Percentiles rank a stretch among this genome's conserved stretches.
Conservation (phyloP, 2,797 vertebrate genomes). For the Sternarchorhynchus goeldii region DNA sequence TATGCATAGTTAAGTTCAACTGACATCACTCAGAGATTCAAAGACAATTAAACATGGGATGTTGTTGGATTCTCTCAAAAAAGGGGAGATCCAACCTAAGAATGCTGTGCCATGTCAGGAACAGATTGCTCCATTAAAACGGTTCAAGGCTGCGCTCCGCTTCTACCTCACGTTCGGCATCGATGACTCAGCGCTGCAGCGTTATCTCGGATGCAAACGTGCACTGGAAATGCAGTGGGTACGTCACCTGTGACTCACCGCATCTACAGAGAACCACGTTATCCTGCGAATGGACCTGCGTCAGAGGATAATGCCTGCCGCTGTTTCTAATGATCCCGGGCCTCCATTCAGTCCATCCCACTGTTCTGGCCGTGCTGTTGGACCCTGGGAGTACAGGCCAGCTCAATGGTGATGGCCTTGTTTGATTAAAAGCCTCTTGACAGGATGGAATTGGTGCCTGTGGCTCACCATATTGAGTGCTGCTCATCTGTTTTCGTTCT, state of each 20-base stretch:
- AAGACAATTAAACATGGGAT: no score
- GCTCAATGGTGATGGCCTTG: slow-evolving; percentile 4
- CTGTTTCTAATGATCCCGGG: slow-evolving; percentile 26
- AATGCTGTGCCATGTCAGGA: no score
- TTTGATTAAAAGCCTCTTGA: slow-evolving; percentile 45
- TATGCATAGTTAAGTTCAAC: slow-evolving; percentile 41
- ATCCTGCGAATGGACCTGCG: not conserved
- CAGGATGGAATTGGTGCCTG: slow-evolving; percentile 30
- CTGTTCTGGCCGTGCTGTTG: no score
- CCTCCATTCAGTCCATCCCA: slow-evolving; percentile 16
- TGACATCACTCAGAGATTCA: slow-evolving; percentile 13
- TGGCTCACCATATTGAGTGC: slow-evolving; percentile 12
- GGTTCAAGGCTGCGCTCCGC: no score
- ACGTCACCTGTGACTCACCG: not conserved
- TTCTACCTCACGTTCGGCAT: no score
- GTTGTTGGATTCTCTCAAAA: no score
- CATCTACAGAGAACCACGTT: not conserved
- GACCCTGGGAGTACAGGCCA: no score
- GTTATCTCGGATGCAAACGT: not conserved
- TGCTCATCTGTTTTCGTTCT: slow-evolving; percentile 20
- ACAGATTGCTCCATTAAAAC: no score
- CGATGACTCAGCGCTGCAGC: slow-evolving; percentile 28
- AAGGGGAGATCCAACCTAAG: no score
- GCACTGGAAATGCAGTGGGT: slow-evolving; percentile 17
- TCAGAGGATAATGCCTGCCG: slow-evolving; percentile 18